These are phyloP conservation scores for Oscheius sp. DNA, from an alignment of 2,888 invertebrate genomes.

Conservation along the genomic window DNA sequence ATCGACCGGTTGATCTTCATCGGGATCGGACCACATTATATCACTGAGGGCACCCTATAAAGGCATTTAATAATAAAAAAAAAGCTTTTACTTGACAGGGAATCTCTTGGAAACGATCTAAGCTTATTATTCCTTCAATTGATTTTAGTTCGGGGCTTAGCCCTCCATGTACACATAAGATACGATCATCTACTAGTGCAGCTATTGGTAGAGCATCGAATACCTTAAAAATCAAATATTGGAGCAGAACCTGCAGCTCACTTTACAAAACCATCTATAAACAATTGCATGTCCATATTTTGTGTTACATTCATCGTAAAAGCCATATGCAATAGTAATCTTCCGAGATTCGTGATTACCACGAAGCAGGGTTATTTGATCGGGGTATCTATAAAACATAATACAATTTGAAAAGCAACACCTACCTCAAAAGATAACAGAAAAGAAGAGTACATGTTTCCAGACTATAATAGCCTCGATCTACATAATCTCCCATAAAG, in stretches of 20 bases:
- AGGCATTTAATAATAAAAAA: not conserved
- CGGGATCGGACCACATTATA: slow-evolving; percentile 98
- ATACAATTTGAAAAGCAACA: slow-evolving; percentile 73
- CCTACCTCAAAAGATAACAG: slow-evolving; percentile 47
- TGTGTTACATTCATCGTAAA: slow-evolving; percentile 89
- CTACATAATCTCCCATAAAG: slow-evolving; percentile 96
- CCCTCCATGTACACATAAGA: slow-evolving; percentile 96
- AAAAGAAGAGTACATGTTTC: slow-evolving; percentile 79
- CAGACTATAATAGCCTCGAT: slow-evolving; percentile 92
- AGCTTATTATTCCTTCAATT: slow-evolving; percentile 77
- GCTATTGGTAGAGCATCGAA: slow-evolving; percentile 92
- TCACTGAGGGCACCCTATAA: slow-evolving; percentile 95
- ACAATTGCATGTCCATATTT: slow-evolving; percentile 99
- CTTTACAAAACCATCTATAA: slow-evolving; percentile 97
- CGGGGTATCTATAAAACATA: slow-evolving; percentile 76
- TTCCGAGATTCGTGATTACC: slow-evolving; percentile 99
- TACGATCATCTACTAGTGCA: slow-evolving; percentile 95
- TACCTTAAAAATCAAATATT: slow-evolving; percentile 34
- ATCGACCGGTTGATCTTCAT: slow-evolving; percentile 87
- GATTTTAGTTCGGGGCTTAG: slow-evolving; percentile 95
- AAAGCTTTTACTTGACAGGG: slow-evolving; percentile 43
- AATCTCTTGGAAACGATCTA: slow-evolving; percentile 57
- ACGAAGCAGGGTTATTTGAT: slow-evolving; percentile 87
- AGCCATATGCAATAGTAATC: slow-evolving; percentile 84
- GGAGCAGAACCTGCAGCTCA: slow-evolving; percentile 14